Conservation (phyloP, 2,797 vertebrate genomes). For the Corythornis leucogaster region DNA sequence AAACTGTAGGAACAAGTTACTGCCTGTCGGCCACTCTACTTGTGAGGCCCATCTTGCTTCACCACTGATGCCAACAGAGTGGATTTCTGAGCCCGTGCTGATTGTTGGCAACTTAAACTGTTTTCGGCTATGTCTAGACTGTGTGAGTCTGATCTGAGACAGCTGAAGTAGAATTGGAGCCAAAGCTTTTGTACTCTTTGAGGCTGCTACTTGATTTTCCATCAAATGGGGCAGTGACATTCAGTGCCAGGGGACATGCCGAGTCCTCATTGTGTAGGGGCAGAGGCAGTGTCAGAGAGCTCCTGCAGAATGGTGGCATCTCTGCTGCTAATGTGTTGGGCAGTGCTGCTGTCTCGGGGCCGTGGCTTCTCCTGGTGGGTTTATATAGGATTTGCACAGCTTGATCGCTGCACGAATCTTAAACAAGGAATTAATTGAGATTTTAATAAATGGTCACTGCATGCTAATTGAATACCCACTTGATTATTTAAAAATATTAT, state of each 20-base stretch:
- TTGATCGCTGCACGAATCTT: conserved; percentile 50
- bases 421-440: conserved; percentile 63
- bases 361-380: conserved; percentile 22
- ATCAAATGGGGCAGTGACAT: conserved; percentile 15
- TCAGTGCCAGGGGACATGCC: not conserved
- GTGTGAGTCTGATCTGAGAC: not conserved
- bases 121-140: conserved; percentile 5
- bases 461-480: conserved; percentile 65
- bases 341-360: conserved; percentile 12
- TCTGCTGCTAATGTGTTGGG: conserved; percentile 29
- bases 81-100: not conserved
- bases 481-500: conserved; percentile 73
- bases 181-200: conserved; percentile 39
- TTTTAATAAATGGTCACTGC: conserved; percentile 67
- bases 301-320: not conserved
- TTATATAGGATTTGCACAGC: conserved; percentile 60
- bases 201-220: conserved; percentile 8
- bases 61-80: not conserved
- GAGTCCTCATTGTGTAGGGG: not conserved
- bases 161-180: not conserved
- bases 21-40: not conserved
- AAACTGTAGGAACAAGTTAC: not conserved
- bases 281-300: conserved; percentile 5
- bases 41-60: not conserved
- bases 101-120: not conserved